Evolutionary conservation across 2,113 vertebrate species (phyloP), one percentile per base, ranked within the genome.

Genomic region (Oncorhynchus gorbuscha): DNA sequence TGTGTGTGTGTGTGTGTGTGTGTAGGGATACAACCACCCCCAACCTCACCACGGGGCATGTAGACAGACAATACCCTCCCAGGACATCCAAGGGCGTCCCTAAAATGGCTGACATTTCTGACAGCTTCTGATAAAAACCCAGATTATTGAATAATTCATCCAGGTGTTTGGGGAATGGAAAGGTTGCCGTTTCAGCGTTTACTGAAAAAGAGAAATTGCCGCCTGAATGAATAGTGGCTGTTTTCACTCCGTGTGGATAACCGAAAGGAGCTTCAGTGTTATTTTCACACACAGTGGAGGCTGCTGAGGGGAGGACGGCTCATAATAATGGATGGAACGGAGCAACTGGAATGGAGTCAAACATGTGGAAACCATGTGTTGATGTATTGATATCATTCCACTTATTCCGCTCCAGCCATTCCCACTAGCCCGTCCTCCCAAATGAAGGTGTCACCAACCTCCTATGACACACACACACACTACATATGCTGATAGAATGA

Each of bases 141-240:
- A 75, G 83, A 74, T 75, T 83, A 78, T 77, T 91, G 85, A 91
- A 92, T 92, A 82, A 91, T 92, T 91, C 88, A 93, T 90, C 69
- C 81, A 75, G 86, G 87, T 88, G 86, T 90, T 88, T 55, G 64
- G 49, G 78, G 69, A 45, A 3, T 11, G 39, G 75, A 87, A 86
- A 85, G 76, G 86, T 82, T 87, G 84, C 78, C 81, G 85, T 92
- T 91, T 90, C 83, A 81, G 80, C 79, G 1, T 35, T 35, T 35
- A 35, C 5, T 5, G 35, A 35, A 77, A 75, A 45, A 75, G 86
- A 78, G 83, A 81, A 79, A 79, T 81, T 14, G 51, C 81, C 51
- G 51, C 81, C 45, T 80, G 22, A 84, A 79, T 85, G 77, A 83
- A 85, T 82, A 80, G 77, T 69, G 77, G 59, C 80, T 84, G 82